A percentile compares a stretch with the other conserved stretches of the same genome.
These are phyloP conservation scores for Clanis bilineata DNA, from an alignment of 2,888 invertebrate species.

Conservation along the genomic window DNA sequence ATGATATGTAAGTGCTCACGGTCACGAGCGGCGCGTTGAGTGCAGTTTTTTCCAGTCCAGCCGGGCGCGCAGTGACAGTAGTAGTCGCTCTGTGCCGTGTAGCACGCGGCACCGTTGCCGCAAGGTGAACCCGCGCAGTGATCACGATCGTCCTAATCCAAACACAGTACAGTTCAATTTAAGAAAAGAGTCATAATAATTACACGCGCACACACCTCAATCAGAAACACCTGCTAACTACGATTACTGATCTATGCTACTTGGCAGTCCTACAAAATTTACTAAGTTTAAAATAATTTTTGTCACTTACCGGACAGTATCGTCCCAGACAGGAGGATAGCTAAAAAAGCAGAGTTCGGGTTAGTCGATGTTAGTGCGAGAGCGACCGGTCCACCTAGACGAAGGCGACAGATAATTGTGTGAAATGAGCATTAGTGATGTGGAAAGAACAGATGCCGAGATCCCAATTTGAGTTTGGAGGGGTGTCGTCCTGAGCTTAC, in stretches of 20 bases:
- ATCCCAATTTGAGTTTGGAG: neutral
- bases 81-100: constrained; percentile 93
- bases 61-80: constrained; percentile 95
- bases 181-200: too few species aligned
- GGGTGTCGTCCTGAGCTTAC: constrained; percentile 67
- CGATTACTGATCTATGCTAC: neutral
- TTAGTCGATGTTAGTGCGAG: constrained; percentile 63
- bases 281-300: neutral
- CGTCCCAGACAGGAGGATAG: constrained; percentile 71
- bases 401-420: constrained; percentile 20
- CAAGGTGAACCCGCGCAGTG: constrained; percentile 95
- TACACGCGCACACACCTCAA: neutral
- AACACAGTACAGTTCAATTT: neutral
- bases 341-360: constrained; percentile 69
- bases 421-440: constrained; percentile 3
- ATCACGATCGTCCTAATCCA: constrained; percentile 89
- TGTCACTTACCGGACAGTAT: constrained; percentile 68
- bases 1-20: too few species aligned
- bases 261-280: neutral
- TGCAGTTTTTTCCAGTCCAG: constrained; percentile 94
- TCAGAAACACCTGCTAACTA: neutral
- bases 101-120: constrained; percentile 92
- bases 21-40: constrained; percentile 76
- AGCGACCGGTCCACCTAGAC: constrained; percentile 29
- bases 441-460: neutral